phyloP scores from a whole-genome alignment of 64 coral and sea anemone species.

The Montipora efflorescens region DNA sequence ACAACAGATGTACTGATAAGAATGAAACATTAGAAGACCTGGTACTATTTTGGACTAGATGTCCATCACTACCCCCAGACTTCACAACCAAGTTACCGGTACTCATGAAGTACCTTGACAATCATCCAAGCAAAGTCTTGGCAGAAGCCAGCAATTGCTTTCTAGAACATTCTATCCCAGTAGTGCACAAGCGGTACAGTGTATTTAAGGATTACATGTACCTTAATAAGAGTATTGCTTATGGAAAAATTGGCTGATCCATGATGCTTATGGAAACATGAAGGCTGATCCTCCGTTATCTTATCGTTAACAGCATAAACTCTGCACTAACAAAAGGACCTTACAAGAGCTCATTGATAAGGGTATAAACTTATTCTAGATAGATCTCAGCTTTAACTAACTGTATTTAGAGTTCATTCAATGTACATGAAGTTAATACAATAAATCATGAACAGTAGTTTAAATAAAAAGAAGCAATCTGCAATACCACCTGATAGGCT shows the following conservation, averaged over 20 bases:
- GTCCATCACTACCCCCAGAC: too few relatives aligned
- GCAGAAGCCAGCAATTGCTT: neutral
- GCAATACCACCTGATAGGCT: neutral
- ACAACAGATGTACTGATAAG: slow-evolving; percentile 5
- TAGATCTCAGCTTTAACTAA: too few relatives aligned
- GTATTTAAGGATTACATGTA: neutral
- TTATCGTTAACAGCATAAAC: neutral
- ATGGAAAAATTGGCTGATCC: slow-evolving; percentile 24
- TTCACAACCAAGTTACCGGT: too few relatives aligned
- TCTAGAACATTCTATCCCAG: slow-evolving; percentile 12
- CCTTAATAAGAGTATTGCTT: slow-evolving; percentile 12
- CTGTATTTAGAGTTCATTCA: too few relatives aligned
- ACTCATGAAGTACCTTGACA: too few relatives aligned
- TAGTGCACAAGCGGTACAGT: slow-evolving; percentile 8
- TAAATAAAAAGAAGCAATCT: slow-evolving; percentile 19
- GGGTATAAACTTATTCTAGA: too few relatives aligned
- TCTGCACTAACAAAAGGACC: too few relatives aligned
- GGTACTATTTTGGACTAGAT: too few relatives aligned
- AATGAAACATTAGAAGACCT: too few relatives aligned
- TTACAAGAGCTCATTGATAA: too few relatives aligned
- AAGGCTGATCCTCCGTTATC: neutral
- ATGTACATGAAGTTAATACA: neutral
- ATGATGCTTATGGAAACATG: slow-evolving; percentile 20
- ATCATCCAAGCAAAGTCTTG: too few relatives aligned
- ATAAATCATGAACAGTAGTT: neutral